Conservation (phyloP, 2,113 vertebrate species). For the Thomomys bottae region DNA sequence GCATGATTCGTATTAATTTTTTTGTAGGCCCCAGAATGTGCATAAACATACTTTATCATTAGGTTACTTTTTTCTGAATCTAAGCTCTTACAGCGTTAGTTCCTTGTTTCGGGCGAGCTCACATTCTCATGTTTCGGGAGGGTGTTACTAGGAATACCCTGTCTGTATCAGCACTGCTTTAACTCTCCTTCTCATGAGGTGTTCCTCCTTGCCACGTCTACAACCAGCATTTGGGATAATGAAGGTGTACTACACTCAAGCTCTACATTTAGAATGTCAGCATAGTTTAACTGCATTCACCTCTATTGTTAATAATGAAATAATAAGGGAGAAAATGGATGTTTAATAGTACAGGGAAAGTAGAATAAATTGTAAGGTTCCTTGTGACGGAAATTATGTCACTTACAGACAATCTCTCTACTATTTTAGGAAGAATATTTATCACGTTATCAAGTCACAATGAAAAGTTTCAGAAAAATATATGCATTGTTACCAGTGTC, state of each 20-base stretch:
- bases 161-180: neutral
- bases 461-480: no score
- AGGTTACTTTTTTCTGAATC: slow-evolving; percentile 16
- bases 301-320: neutral
- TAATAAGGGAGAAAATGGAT: neutral
- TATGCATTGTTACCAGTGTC: no score
- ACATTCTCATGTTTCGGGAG: neutral
- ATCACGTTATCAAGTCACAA: no score
- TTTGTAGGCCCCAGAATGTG: neutral
- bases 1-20: slow-evolving; percentile 4
- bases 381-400: no score
- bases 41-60: neutral
- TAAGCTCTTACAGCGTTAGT: neutral
- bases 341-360: no score
- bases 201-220: no score
- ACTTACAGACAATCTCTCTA: no score
- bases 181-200: neutral
- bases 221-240: neutral
- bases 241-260: neutral
- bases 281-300: slow-evolving; percentile 11
- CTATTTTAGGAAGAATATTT: no score
- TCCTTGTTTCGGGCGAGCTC: neutral
- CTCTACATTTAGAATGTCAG: neutral
- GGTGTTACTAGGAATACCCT: neutral
- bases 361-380: no score